Evolutionary conservation across 2,888 invertebrate genomes (phyloP).

Genomic region (Epicampocera succincta): DNA sequence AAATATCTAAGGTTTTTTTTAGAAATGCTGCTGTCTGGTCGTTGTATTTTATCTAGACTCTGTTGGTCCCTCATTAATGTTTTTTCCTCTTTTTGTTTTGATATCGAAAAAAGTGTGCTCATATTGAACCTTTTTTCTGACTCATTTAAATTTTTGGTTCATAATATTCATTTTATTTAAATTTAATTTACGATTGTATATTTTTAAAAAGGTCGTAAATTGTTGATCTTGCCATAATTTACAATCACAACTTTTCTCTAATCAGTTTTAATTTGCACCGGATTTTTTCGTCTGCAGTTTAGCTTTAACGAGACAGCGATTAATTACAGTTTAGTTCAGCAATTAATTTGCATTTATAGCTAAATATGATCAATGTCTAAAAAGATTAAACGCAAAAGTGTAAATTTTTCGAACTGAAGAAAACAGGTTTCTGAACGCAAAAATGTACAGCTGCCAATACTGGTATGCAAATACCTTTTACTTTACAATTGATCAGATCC

Average conservation of each 20-base stretch:
- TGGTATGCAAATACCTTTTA: too few relatives aligned
- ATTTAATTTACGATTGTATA: background rate
- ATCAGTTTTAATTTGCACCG: constrained; percentile 18
- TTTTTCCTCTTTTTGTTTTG: constrained; percentile 12
- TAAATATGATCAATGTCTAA: constrained; percentile 30
- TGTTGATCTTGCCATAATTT: constrained; percentile 12
- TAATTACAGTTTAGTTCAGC: constrained; percentile 52
- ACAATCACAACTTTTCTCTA: background rate
- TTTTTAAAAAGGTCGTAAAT: constrained; percentile 1
- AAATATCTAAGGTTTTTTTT: background rate
- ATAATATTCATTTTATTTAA: constrained; percentile 49
- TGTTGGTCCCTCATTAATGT: constrained; percentile 53
- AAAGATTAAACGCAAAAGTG: background rate
- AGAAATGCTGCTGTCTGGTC: background rate
- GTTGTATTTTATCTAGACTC: constrained; percentile 8
- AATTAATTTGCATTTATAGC: constrained; percentile 38
- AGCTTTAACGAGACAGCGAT: constrained; percentile 53
- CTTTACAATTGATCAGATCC: too few relatives aligned
- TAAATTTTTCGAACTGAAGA: too few relatives aligned
- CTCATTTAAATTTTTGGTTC: constrained; percentile 36
- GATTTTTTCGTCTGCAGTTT: constrained; percentile 2
- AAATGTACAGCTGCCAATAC: too few relatives aligned
- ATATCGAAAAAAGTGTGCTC: constrained; percentile 34
- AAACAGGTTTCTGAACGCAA: too few relatives aligned
- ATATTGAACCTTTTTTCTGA: constrained; percentile 49